These are phyloP conservation scores for Nothoprocta perdicaria DNA, from an alignment of 2,113 vertebrate genomes.

Conservation along the genomic window DNA sequence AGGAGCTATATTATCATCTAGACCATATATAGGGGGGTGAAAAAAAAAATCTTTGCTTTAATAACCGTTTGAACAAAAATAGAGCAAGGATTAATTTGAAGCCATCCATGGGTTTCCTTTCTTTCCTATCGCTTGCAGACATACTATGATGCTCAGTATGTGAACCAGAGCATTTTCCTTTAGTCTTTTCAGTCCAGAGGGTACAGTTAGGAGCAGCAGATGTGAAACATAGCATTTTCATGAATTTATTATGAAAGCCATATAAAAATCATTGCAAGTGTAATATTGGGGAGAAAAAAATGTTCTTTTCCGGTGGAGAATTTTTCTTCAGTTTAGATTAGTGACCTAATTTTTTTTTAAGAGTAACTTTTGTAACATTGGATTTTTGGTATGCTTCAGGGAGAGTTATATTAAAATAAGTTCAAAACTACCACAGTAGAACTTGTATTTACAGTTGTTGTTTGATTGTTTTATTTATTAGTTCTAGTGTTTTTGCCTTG, in stretches of 20 bases:
- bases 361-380: neutral
- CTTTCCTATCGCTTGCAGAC: slow-evolving; percentile 60
- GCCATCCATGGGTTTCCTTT: slow-evolving; percentile 66
- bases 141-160: slow-evolving; percentile 46
- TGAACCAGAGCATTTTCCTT: slow-evolving; percentile 65
- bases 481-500: slow-evolving; percentile 94
- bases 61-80: slow-evolving; percentile 25
- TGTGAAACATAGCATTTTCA: slow-evolving; percentile 53
- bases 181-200: slow-evolving; percentile 62
- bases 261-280: slow-evolving; percentile 48
- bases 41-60: slow-evolving; percentile 26
- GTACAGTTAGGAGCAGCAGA: slow-evolving; percentile 58
- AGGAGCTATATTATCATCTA: slow-evolving; percentile 8
- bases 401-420: neutral
- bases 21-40: neutral
- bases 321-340: neutral
- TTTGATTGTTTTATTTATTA: slow-evolving; percentile 62
- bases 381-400: neutral
- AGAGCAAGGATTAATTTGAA: slow-evolving; percentile 65
- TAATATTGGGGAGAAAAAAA: slow-evolving; percentile 30
- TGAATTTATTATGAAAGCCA: neutral
- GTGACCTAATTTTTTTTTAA: neutral
- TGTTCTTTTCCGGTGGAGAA: neutral
- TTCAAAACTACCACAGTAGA: neutral
- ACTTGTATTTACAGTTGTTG: slow-evolving; percentile 4